phyloP scores from a whole-genome alignment of 1,140 invertebrate species.

The Drosophila ananassae region DNA sequence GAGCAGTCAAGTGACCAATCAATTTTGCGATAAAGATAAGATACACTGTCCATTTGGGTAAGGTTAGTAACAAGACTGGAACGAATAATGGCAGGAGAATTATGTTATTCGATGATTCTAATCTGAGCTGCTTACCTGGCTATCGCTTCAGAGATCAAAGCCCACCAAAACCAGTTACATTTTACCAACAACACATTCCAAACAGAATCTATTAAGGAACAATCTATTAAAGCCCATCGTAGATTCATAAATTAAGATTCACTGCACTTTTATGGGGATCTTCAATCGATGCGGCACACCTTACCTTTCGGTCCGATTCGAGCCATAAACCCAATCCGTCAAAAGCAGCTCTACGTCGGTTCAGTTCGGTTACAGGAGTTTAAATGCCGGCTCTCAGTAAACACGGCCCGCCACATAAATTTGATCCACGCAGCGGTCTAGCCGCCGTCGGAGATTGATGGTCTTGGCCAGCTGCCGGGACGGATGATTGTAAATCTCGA shows the following conservation, averaged over 20 bases:
- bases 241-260: constrained; percentile 34
- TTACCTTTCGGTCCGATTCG: constrained; percentile 8
- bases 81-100: no score
- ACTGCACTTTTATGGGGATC: constrained; percentile 36
- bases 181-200: constrained; percentile 4
- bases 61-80: not conserved
- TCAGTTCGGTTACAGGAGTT: constrained; percentile 24
- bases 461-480: constrained; percentile 59
- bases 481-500: constrained; percentile 68
- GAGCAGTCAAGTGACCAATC: not conserved
- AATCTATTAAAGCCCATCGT: constrained; percentile 22
- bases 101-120: not conserved
- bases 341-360: constrained; percentile 14
- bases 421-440: constrained; percentile 49
- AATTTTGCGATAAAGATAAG: not conserved
- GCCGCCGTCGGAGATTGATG: constrained; percentile 62
- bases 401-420: constrained; percentile 49
- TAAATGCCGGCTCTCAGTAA: constrained; percentile 23
- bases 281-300: constrained; percentile 9
- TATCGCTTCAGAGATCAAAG: not conserved
- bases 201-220: constrained; percentile 1
- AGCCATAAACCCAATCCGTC: constrained; percentile 31
- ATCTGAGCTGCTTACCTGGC: not conserved
- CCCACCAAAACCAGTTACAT: constrained; percentile 19
- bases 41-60: not conserved